Conservation (phyloP, 2,113 vertebrate species). For the Rynchops niger region DNA sequence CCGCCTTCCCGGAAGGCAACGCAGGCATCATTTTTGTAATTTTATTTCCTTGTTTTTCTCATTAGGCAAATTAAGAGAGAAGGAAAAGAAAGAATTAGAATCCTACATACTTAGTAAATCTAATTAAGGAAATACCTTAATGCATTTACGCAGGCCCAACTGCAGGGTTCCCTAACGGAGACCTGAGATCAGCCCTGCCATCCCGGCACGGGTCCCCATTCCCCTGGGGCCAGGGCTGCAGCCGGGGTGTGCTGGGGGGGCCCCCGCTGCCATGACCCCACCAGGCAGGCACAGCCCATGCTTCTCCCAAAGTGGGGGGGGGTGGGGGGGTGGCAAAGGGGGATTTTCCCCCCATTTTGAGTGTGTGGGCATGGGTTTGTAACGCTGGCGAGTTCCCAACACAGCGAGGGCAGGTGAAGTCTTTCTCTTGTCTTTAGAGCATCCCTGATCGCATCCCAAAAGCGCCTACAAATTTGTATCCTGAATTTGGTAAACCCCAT, state of each 20-base stretch:
- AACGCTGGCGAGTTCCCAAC: not conserved
- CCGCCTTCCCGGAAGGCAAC: not conserved
- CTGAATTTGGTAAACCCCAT: not conserved
- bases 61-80: constrained; percentile 25
- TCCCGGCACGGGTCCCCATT: not conserved
- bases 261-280: not conserved
- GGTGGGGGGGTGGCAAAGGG: not conserved
- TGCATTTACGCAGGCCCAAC: not conserved
- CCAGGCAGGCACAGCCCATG: not conserved
- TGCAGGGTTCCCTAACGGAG: not conserved
- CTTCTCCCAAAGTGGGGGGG: not conserved
- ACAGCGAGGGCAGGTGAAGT: not conserved
- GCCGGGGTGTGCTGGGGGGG: accelerated
- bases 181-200: not conserved
- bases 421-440: not conserved
- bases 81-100: constrained; percentile 6
- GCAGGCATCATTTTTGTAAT: accelerated
- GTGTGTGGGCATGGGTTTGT: accelerated
- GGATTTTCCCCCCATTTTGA: not conserved
- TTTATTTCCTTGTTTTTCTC: not conserved
- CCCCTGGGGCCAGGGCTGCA: not conserved
- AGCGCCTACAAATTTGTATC: not conserved
- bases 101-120: constrained; percentile 20
- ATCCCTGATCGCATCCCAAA: not conserved
- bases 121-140: constrained; percentile 50